A percentile compares a stretch with the other conserved stretches of the same genome.
phyloP scores from a whole-genome alignment of 2,797 vertebrate species.

The Hyperoplus lanceolatus region DNA sequence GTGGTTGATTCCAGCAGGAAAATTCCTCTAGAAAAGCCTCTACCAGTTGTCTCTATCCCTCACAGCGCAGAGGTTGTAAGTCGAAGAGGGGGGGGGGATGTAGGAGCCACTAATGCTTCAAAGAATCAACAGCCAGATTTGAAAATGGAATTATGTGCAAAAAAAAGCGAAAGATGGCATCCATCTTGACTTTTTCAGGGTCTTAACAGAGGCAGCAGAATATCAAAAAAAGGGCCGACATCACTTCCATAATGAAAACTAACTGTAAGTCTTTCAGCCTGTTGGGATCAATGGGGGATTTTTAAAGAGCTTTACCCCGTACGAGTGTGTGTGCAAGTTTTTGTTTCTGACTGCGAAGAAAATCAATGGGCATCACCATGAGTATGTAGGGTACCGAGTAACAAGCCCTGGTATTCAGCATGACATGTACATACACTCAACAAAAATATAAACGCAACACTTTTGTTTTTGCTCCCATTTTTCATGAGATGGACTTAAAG shows the following conservation, averaged over 20 bases:
- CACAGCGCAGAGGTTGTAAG: conserved; percentile 37
- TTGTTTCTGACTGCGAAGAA: conserved; percentile 65
- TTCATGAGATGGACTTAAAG: no score
- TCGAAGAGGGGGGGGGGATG: conserved; percentile 6
- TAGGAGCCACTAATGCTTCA: conserved; percentile 13
- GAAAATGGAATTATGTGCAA: conserved; percentile 42
- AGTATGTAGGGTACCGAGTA: conserved; percentile 64
- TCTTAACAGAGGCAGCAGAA: conserved; percentile 31
- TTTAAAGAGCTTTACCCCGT: conserved; percentile 66
- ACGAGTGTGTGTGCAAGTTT: conserved; percentile 23
- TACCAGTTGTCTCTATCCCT: conserved; percentile 68
- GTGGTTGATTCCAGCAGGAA: conserved; percentile 35
- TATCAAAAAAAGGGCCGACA: conserved; percentile 40
- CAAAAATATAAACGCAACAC: no score
- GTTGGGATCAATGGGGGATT: conserved; percentile 70
- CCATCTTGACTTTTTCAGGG: conserved; percentile 27
- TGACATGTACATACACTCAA: conserved; percentile 40
- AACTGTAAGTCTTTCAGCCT: conserved; percentile 49
- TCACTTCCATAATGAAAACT: conserved; percentile 64
- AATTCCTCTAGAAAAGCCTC: conserved; percentile 54
- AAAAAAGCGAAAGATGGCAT: conserved; percentile 42
- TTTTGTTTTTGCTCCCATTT: no score
- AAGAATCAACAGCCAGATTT: conserved; percentile 33
- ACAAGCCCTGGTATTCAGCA: conserved; percentile 70
- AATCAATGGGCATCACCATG: conserved; percentile 79